Evolutionary conservation across 1,140 invertebrate species (phyloP).

Genomic region (Luehdorfia chinensis): DNA sequence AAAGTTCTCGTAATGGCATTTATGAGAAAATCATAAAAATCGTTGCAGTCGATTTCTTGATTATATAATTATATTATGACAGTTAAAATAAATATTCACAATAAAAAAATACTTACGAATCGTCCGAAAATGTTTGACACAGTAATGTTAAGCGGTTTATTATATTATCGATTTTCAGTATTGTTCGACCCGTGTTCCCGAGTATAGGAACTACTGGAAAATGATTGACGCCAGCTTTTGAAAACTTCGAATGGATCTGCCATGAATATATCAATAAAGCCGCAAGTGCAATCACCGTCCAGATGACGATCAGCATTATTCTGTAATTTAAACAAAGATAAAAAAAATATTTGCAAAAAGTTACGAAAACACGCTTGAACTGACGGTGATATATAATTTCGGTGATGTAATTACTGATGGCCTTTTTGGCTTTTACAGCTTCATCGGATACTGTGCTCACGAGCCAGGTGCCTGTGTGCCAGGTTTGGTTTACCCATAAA

Average conservation of each 20-base stretch:
- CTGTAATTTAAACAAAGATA: constrained; percentile 13
- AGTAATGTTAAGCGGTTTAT: not conserved
- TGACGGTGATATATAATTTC: no score
- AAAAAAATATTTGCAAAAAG: no score
- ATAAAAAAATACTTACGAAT: not conserved
- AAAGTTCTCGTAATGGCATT: no score
- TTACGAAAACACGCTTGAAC: no score
- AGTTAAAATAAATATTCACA: no score
- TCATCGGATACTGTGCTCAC: no score
- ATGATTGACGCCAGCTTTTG: constrained; percentile 28
- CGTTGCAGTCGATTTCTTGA: not conserved
- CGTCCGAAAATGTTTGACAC: not conserved
- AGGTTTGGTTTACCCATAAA: no score
- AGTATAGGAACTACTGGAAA: constrained; percentile 24
- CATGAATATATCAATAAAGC: constrained; percentile 26
- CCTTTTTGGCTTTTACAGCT: no score
- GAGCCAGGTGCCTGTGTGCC: no score
- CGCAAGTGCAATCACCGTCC: constrained; percentile 23
- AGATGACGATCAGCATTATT: constrained; percentile 34
- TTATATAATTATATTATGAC: not conserved
- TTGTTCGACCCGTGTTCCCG: constrained; percentile 28
- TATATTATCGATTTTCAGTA: constrained; percentile 13
- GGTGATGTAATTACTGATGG: no score
- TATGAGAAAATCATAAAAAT: not conserved
- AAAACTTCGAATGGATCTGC: constrained; percentile 32